Conservation (phyloP, 2,113 vertebrate genomes). For the Trochalopteron elliotii region DNA sequence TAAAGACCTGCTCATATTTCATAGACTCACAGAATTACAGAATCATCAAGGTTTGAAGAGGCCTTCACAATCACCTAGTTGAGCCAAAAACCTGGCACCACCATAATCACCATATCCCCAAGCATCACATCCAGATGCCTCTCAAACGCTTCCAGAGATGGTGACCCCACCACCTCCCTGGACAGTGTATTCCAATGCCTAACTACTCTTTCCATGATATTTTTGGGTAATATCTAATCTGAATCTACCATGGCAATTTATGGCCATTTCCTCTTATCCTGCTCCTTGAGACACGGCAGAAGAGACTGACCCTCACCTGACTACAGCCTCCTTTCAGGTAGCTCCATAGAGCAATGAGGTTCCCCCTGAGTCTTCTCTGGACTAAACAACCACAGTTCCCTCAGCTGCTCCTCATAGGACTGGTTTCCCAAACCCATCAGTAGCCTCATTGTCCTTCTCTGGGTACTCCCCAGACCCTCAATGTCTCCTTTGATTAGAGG, state of each 20-base stretch:
- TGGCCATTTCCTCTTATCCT: not conserved
- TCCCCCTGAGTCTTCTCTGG: not conserved
- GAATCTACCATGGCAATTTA: not conserved
- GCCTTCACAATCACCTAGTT: not conserved
- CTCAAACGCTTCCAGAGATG: not conserved
- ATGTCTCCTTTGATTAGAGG: not conserved
- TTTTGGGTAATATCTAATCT: not conserved
- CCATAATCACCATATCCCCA: not conserved
- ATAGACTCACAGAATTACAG: not conserved
- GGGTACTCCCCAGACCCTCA: accelerated
- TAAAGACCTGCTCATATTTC: not conserved
- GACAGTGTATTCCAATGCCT: not conserved
- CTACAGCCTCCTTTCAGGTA: not conserved
- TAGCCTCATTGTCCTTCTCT: not conserved
- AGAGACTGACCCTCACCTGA: not conserved
- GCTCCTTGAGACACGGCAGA: not conserved
- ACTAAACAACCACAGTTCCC: not conserved
- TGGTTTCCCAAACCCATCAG: not conserved
- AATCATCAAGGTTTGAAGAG: not conserved
- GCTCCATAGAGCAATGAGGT: not conserved
- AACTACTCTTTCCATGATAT: not conserved
- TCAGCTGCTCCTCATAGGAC: too few species aligned
- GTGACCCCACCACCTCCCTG: not conserved
- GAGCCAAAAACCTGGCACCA: not conserved
- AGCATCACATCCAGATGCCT: not conserved